Evolutionary conservation across 1,140 invertebrate species (phyloP).

Genomic region (Aleiodes sp.): DNA sequence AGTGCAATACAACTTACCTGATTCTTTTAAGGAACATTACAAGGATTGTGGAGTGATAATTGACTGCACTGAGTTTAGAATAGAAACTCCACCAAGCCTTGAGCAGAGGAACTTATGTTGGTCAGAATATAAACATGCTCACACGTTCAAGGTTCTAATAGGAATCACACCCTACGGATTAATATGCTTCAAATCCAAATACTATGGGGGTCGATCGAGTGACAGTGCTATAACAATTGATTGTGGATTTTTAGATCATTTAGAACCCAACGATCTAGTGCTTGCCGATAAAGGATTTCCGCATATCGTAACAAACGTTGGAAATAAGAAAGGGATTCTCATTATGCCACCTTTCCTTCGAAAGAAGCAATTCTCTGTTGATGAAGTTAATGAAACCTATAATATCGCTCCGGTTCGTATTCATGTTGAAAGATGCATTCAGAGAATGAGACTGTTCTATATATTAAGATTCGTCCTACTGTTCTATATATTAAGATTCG

Average conservation of each 20-base stretch:
- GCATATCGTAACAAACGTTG: too few species aligned
- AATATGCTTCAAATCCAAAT: constrained; percentile 46
- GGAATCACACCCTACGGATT: constrained; percentile 47
- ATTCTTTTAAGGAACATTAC: constrained; percentile 44
- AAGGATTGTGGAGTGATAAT: constrained; percentile 46
- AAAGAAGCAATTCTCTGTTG: too few species aligned
- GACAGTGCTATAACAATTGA: constrained; percentile 46
- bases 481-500: too few species aligned
- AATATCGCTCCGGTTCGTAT: not conserved
- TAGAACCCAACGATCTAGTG: constrained; percentile 50
- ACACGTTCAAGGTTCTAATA: constrained; percentile 46
- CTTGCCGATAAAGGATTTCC: constrained; percentile 56
- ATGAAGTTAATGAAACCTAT: not conserved
- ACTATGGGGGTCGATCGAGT: constrained; percentile 44
- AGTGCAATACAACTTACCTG: constrained; percentile 43
- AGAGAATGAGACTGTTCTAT: not conserved
- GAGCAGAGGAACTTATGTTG: constrained; percentile 35
- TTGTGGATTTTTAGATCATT: constrained; percentile 44
- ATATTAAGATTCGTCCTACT: not conserved
- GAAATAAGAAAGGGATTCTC: too few species aligned
- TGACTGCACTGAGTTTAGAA: constrained; percentile 51
- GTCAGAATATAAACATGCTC: constrained; percentile 39
- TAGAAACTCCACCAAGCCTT: constrained; percentile 37
- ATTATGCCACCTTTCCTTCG: too few species aligned
- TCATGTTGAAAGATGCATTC: not conserved